Base-by-base conservation (phyloP, 2,888 invertebrate species). In the Girardia tigrina region DNA sequence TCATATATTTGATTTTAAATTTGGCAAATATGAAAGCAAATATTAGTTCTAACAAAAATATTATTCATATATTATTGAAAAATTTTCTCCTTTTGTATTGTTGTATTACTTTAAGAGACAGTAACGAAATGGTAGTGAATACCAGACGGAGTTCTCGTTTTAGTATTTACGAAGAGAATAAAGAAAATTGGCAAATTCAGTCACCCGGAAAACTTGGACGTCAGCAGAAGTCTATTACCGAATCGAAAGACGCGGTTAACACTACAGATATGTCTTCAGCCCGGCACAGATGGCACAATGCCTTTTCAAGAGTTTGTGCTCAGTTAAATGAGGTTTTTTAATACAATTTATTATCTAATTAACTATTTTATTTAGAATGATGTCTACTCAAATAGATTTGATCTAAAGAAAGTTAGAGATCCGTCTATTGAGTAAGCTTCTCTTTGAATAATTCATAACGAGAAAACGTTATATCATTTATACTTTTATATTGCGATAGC, bases 161-260 rank as follows among this genome's bases (percentile, higher is more conserved):
- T 16, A 56, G 56, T 56, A 56, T 56, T 56, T 56, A 56, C 23
- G 56, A 56, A n/a, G 56, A 56, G 6, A 56, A 56, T 56, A 56
- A 56, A 56, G 56, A 56, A 56, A 56, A 56, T 16, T 56, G 56
- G 56, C 56, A 56, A 16, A 23, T 56, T 56, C 56, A 4, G n/a
- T 56, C 56, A 56, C 56, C 56, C 2, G 56, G 56, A 56, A 56
- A 56, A 56, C 56, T 56, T n/a, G 56, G 56, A 8, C 56, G 56
- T 12, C 56, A 56, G 23, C 56, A 56, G n/a, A 56, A 56, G 23
- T 56, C 56, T n/a, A 56, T 56, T 12, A 56, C 56, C 8, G 56
- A 56, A 20, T 56, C 56, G 2, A 56, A 56, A 56, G 56, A 56
- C n/a, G n/a, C 56, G 4, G 56, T 56, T n/a, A 56, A 56, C 23